These are phyloP conservation scores for Oreochromis niloticus DNA, from an alignment of 2,113 vertebrate genomes.

Conservation along the genomic window DNA sequence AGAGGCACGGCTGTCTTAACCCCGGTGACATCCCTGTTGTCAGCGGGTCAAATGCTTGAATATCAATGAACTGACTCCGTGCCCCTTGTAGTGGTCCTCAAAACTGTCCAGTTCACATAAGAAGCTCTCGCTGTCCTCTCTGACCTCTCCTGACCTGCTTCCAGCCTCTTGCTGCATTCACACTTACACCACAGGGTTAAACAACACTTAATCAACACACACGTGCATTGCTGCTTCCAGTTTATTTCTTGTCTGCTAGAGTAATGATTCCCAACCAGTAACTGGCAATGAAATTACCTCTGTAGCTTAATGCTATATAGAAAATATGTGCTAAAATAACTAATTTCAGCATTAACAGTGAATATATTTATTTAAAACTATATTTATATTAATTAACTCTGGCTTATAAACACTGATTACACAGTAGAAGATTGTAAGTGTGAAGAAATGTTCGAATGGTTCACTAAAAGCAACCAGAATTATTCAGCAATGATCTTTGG, in stretches of 20 bases:
- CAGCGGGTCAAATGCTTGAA: constrained; percentile 74
- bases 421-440: background rate
- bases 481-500: background rate
- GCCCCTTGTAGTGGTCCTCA: constrained; percentile 56
- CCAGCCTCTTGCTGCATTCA: constrained; percentile 35
- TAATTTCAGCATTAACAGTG: background rate
- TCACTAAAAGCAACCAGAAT: background rate
- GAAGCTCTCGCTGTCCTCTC: constrained; percentile 36
- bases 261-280: background rate
- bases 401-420: background rate
- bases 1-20: constrained; percentile 63
- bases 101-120: constrained; percentile 55
- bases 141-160: constrained; percentile 66
- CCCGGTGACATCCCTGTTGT: constrained; percentile 63
- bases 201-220: constrained; percentile 38
- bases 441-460: background rate
- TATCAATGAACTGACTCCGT: constrained; percentile 68
- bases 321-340: background rate
- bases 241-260: background rate
- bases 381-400: background rate
- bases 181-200: constrained; percentile 53
- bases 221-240: constrained; percentile 18
- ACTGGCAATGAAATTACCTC: background rate
- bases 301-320: background rate
- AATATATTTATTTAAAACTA: background rate